A percentile compares a stretch with the other conserved stretches of the same genome.
Evolutionary conservation across 2,888 invertebrate genomes (phyloP).

Genomic region (Tinea trinotella): DNA sequence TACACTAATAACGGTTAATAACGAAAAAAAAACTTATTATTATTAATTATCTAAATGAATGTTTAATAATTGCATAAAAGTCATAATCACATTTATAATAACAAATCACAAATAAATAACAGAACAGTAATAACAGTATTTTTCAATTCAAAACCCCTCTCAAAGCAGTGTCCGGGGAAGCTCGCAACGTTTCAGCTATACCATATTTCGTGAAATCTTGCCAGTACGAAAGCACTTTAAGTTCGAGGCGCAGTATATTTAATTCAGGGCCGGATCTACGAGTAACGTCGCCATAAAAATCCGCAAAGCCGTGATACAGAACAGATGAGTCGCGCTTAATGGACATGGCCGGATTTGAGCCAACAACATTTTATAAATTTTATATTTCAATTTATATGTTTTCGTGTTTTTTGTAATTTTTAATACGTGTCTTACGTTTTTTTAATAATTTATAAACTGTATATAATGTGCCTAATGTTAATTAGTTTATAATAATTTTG

Average conservation of each 20-base stretch:
- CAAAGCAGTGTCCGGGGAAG: neutral
- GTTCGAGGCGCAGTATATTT: constrained; percentile 61
- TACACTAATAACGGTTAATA: too few relatives aligned
- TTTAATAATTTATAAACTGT: too few relatives aligned
- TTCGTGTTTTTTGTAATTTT: too few relatives aligned
- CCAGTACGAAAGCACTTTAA: constrained; percentile 54
- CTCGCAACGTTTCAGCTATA: neutral
- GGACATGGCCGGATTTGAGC: constrained; percentile 51
- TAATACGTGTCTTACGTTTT: too few relatives aligned
- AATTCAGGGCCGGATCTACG: constrained; percentile 40
- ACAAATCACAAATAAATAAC: too few relatives aligned
- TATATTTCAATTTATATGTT: too few relatives aligned
- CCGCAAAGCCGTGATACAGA: constrained; percentile 58
- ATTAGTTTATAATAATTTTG: too few relatives aligned
- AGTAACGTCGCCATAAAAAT: constrained; percentile 53
- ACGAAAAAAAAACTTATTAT: too few relatives aligned
- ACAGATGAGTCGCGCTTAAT: constrained; percentile 53
- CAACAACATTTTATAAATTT: constrained; percentile 48
- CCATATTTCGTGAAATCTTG: constrained; percentile 45
- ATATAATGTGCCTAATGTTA: too few relatives aligned
- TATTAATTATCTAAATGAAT: too few relatives aligned
- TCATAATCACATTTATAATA: too few relatives aligned
- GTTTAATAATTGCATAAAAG: too few relatives aligned
- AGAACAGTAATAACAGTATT: neutral
- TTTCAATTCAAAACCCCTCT: neutral